phyloP scores from a whole-genome alignment of 2,113 vertebrate species.

The Percina caprodes region DNA sequence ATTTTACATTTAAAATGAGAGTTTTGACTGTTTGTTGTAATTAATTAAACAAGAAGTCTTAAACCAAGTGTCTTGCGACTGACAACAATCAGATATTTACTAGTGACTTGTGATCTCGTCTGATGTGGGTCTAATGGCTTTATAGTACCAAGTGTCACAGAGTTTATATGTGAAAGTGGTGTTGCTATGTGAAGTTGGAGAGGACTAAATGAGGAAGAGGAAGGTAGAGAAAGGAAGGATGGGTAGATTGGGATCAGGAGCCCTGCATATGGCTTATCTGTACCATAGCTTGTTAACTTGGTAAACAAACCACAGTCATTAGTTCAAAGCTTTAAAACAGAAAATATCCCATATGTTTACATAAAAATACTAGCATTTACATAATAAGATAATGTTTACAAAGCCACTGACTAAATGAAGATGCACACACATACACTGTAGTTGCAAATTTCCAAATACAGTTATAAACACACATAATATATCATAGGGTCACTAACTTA shows the following conservation, averaged over 20 bases:
- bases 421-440: constrained; percentile 7
- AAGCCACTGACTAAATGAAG: constrained; percentile 21
- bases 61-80: neutral
- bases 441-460: constrained; percentile 26
- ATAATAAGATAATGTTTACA: constrained; percentile 56
- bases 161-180: neutral
- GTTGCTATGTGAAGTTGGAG: constrained; percentile 50
- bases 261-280: constrained; percentile 13
- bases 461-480: constrained; percentile 23
- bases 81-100: neutral
- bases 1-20: constrained; percentile 78
- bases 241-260: constrained; percentile 13
- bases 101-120: neutral
- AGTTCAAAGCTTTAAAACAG: constrained; percentile 41
- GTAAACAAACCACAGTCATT: constrained; percentile 60
- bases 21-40: neutral
- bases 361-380: constrained; percentile 60
- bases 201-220: constrained; percentile 6
- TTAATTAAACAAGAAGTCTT: neutral
- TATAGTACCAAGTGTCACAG: neutral
- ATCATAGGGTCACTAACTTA: constrained; percentile 41
- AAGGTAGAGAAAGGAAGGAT: neutral
- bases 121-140: neutral
- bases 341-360: constrained; percentile 54
- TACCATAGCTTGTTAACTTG: constrained; percentile 31